Base-by-base conservation (phyloP, 2,113 vertebrate genomes). In the Prionailurus bengalensis region DNA sequence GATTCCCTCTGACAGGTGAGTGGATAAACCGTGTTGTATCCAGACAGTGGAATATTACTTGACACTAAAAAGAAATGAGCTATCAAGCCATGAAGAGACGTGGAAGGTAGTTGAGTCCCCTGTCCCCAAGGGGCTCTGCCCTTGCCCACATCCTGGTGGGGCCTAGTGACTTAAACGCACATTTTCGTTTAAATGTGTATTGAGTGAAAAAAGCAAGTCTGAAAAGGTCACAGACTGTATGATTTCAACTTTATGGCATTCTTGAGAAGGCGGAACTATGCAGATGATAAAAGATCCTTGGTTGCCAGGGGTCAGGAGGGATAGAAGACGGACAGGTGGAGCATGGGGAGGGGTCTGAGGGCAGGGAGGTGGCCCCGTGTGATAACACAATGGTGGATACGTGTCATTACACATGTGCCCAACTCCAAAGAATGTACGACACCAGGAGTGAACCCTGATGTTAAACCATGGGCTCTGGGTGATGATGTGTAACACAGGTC, bases 341-440 rank as follows among this genome's bases (percentile, higher is more conserved):
- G 33, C 66, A 29, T 13, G 21, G 58, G 27, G 39, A 16, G 8
- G 23, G 23, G 12, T 13, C 25, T 16, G 16, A 61, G 90, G 27
- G 39, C 79, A 73, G 79, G 1, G 4, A 82, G 12, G 45, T 4
- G 7, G 2, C 13, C 51, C 13, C 51, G 16, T 7, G 14, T 33
- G 70, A 70, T 2, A 55, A 5, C 11, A 2, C 5, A 13, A 23
- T 1, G 12, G 25, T 17, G 17, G 81, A 33, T 5, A 33, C 1
- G 3, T 0, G 5, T 21, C 58, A 14, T 19, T 15, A 23, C 3
- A 9, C n/a, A 1, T 7, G 23, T 16, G 29, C 19, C 25, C 36
- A 51, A 29, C 14, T 31, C 36, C 61, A 61, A 7, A 58, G 31
- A 45, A 9, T 0, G 1, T 29, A 29, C 27, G 7, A 27, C 8